Evolutionary conservation across 2,113 vertebrate species (phyloP), one percentile per base, ranked within the genome.

Genomic region (Cryptotis parvus): DNA sequence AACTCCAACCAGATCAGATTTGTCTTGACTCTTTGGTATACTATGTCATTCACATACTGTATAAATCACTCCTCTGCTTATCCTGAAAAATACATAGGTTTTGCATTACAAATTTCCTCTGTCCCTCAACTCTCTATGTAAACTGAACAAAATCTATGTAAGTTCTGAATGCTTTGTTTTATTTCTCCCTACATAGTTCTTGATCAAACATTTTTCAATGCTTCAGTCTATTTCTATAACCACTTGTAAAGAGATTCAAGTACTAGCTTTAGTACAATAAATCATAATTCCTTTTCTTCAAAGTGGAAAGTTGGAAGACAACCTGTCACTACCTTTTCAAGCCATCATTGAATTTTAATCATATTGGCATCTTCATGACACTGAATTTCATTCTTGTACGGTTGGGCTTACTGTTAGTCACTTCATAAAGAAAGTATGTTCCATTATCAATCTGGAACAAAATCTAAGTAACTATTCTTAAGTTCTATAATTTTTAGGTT

Each of bases 401-500:
- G 0, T 80, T 9, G 9, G 49, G 35, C 58, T 68, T 4, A 6
- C 65, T 55, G 68, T 77, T 72, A 70, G 15, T 10, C 10, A 39
- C 86, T 91, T 83, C 80, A 86, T 52, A 78, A 45, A 3, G 35
- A 43, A 27, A n/a, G 61, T 52, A 29, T 35, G 20, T 76, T 77
- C 72, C 66, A 49, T 27, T 63, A 7, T 2, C 35, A 58, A 66
- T 83, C 61, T 87, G 16, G 76, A 83, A 69, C 2, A 27, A 66
- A 9, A 33, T 91, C 39, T 65, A 89, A 6, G 33, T 69, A 63
- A 77, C 76, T 77, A 70, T 24, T 83, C 45, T 85, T 35, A 69
- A 81, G 65, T 26, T n/a, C 31, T 75, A 69, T 2, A 43, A 18
- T 87, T 65, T 52, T 45, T 22, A n/a, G 26, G 24, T 33, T 55